Evolutionary conservation across 2,888 invertebrate genomes (phyloP), one percentile per base, ranked within the genome.

Genomic region (Horisme vitalbata): DNA sequence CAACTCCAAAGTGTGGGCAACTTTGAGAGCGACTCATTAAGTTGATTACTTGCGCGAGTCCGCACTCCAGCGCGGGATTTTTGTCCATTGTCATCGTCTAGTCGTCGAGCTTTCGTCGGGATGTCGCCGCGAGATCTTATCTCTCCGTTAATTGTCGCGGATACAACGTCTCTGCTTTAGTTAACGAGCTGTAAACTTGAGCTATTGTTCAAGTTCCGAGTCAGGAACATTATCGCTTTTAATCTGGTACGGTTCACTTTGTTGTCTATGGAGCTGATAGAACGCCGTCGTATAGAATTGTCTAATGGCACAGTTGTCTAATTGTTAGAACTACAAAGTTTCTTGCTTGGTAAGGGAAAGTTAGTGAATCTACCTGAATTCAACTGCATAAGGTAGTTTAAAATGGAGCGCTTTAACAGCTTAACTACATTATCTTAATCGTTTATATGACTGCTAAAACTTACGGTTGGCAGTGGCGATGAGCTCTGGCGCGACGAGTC

Each of bases 401-500:
- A n/a, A n/a, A n/a, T n/a, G n/a, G n/a, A n/a, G n/a, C n/a, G n/a
- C n/a, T n/a, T n/a, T n/a, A n/a, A n/a, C n/a, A n/a, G n/a, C n/a
- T n/a, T n/a, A n/a, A n/a, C n/a, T n/a, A n/a, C n/a, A n/a, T n/a
- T n/a, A n/a, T n/a, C n/a, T n/a, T n/a, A n/a, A n/a, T n/a, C n/a
- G n/a, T n/a, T n/a, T n/a, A n/a, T n/a, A n/a, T n/a, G n/a, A n/a
- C n/a, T n/a, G n/a, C n/a, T n/a, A n/a, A n/a, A n/a, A 93, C 95
- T 94, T 88, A 98, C 98, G 97, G 80, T 94, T 93, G 59, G 93
- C 92, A 73, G 96, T 94, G 61, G 93, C 92, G 75, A 96, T 94
- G 60, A 98, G 93, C 78, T 97, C 97, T 8, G 95, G 94, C 50
- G 95, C 94, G 65, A 97, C 95, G 70, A 97, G 91, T 51, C 95